Evolutionary conservation across 2,888 invertebrate species (phyloP).

Genomic region (Cosmia trapezina): DNA sequence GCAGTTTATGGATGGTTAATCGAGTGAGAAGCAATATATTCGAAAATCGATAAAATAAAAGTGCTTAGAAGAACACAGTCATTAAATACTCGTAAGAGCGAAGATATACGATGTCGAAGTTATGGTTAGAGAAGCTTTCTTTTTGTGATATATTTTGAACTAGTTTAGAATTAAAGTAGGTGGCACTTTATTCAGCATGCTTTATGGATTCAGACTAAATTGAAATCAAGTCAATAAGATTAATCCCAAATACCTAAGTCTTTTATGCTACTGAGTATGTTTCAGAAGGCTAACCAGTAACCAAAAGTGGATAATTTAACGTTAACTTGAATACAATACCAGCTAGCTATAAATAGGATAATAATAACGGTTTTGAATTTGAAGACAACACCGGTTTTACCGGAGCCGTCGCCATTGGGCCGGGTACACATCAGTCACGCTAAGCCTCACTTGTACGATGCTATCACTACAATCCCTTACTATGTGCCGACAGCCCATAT

Average conservation of each 20-base stretch:
- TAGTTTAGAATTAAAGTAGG: background rate
- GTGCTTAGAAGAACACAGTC: conserved; percentile 29
- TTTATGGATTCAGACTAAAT: background rate
- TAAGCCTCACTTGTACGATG: conserved; percentile 66
- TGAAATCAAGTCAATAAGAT: background rate
- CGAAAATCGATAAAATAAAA: conserved; percentile 37
- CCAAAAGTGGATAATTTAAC: conserved; percentile 12
- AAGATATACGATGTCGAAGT: conserved; percentile 22
- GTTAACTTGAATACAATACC: conserved; percentile 6
- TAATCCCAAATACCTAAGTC: background rate
- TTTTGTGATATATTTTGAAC: background rate
- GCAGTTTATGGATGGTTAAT: conserved; percentile 46
- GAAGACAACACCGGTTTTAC: conserved; percentile 43
- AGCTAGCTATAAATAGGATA: conserved; percentile 20
- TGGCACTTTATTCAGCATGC: background rate
- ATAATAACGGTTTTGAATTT: conserved; percentile 51
- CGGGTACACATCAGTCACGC: conserved; percentile 71
- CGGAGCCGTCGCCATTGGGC: conserved; percentile 47
- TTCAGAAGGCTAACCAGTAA: conserved; percentile 10
- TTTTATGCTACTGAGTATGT: background rate
- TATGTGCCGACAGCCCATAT: conserved; percentile 66
- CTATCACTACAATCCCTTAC: conserved; percentile 68
- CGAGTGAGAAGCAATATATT: conserved; percentile 37
- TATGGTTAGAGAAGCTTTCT: background rate
- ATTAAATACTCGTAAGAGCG: conserved; percentile 47